A percentile compares a stretch with the other conserved stretches of the same genome.
phyloP scores from a whole-genome alignment of 2,113 vertebrate species.

The Apus apus region DNA sequence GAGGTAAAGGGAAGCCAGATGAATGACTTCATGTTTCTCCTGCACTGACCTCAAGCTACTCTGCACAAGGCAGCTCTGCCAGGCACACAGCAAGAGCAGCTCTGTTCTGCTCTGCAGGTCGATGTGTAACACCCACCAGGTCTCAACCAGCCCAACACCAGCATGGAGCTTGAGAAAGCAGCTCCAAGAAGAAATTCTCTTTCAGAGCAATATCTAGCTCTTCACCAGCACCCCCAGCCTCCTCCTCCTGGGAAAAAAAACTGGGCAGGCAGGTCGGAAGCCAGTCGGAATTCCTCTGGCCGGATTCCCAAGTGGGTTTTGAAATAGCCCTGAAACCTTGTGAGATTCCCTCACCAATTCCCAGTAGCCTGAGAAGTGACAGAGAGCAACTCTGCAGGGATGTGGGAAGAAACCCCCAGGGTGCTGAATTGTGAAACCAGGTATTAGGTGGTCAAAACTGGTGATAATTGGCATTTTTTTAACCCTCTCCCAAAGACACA shows the following conservation, averaged over 20 bases:
- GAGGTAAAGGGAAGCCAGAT: neutral
- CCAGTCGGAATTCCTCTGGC: neutral
- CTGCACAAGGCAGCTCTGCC: neutral
- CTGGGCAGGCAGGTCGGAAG: neutral
- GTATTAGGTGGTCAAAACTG: neutral
- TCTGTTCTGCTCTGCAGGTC: neutral
- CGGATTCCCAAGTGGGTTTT: neutral
- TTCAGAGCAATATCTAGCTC: neutral
- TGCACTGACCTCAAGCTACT: neutral
- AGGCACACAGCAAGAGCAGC: neutral
- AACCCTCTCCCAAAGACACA: neutral
- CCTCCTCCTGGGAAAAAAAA: neutral
- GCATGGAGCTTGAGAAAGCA: neutral
- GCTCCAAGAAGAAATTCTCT: neutral
- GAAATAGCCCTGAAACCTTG: neutral
- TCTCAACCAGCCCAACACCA: neutral
- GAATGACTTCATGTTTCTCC: neutral
- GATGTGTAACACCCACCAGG: neutral
- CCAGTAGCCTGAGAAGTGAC: neutral
- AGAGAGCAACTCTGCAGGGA: neutral
- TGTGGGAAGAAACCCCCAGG: neutral
- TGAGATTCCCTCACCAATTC: conserved; percentile 6
- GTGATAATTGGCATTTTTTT: neutral
- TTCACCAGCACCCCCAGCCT: neutral
- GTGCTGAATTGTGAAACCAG: neutral